Evolutionary conservation across 2,113 vertebrate species (phyloP), one percentile per base, ranked within the genome.

Genomic region (Xenus cinereus): DNA sequence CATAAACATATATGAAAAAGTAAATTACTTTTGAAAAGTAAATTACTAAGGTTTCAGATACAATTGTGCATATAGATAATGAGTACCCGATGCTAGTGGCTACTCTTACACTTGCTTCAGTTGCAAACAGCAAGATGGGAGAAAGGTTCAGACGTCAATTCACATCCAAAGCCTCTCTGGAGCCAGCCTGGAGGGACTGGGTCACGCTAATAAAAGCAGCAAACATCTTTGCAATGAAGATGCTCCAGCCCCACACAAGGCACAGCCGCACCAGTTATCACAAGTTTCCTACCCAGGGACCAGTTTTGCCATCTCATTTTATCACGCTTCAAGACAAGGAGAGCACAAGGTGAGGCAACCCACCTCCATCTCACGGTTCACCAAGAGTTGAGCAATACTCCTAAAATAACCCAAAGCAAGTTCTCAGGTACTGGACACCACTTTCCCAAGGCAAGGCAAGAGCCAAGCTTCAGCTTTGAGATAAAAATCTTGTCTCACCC

Each of bases 401-500:
- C 20, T 21, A 32, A 73, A 84, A 82, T 7, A 39, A 73, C 62
- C 45, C 37, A 83, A 53, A 87, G n/a, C 50, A 35, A 60, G 39
- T 59, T 59, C 41, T 35, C 72, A 18, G 63, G 37, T 28, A 46
- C 20, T 48, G 51, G 54, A 60, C 5, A 2, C 26, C 18, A 23
- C 59, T 22, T 67, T 50, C 75, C 10, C 48, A 30, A 60, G 32
- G 71, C 67, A 50, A 86, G 18, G 64, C 59, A 72, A 74, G 4
- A 77, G 62, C 43, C 50, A 59, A 85, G 57, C n/a, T 73, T 51
- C 67, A 66, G n/a, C 51, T 68, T 27, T 1, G 2, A 3, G 74
- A 92, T 80, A 89, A 63, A 86, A 78, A 82, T 78, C 87, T 78
- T 37, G 64, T 39, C 80, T 80, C 72, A n/a, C 18, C 46, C 96